Conservation (phyloP, 2,113 vertebrate genomes). For the Erythrocercus mccallii region DNA sequence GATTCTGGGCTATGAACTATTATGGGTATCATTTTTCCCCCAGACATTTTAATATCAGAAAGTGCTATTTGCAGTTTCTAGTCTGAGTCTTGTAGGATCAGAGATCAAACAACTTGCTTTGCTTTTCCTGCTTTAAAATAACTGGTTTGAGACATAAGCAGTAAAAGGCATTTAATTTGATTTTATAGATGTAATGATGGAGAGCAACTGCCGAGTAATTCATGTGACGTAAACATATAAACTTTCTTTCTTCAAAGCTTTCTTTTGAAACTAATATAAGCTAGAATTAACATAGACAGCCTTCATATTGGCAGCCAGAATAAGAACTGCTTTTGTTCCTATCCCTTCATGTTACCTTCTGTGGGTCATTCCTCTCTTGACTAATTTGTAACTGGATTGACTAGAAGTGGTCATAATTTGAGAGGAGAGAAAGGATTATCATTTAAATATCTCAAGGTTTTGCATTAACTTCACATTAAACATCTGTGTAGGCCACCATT, state of each 20-base stretch:
- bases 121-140: neutral
- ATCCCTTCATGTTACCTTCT: neutral
- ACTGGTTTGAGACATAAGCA: neutral
- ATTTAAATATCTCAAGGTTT: neutral
- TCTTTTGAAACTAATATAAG: neutral
- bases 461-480: neutral
- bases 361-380: neutral
- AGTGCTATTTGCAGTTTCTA: neutral
- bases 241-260: neutral
- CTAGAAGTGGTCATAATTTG: neutral
- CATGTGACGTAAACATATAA: neutral
- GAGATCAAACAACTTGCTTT: neutral
- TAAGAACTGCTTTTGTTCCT: neutral
- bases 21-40: accelerated
- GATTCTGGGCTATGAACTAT: neutral
- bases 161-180: neutral
- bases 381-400: neutral
- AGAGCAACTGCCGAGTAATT: neutral
- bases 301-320: neutral
- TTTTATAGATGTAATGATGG: neutral
- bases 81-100: neutral
- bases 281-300: neutral
- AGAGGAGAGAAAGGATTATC: neutral
- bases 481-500: neutral
- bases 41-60: neutral